Percentiles rank a stretch among this genome's conserved stretches.
phyloP scores from a whole-genome alignment of 2,888 invertebrate species.

The Drosophila longiperda region DNA sequence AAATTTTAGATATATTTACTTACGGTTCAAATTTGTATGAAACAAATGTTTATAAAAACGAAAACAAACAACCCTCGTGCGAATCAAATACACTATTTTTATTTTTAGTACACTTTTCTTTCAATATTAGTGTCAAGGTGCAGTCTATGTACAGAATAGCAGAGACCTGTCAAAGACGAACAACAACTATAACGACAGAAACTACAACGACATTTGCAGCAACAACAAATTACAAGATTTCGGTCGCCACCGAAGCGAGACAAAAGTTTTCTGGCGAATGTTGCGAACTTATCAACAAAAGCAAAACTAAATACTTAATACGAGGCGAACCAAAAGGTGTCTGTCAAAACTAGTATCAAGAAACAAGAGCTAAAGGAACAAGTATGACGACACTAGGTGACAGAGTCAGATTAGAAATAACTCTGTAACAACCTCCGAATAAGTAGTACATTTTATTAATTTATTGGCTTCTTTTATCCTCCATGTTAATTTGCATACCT shows the following conservation, averaged over 20 bases:
- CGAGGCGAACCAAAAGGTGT: constrained; percentile 54
- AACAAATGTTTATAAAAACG: constrained; percentile 46
- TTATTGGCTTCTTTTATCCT: not conserved
- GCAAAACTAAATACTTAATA: constrained; percentile 47
- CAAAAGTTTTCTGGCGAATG: constrained; percentile 38
- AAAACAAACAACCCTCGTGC: constrained; percentile 20
- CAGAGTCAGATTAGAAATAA: not conserved
- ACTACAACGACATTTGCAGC: constrained; percentile 12
- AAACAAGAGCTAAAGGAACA: constrained; percentile 48
- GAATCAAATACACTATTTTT: constrained; percentile 67
- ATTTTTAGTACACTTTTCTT: constrained; percentile 67
- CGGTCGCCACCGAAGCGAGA: constrained; percentile 40
- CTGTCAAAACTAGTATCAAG: constrained; percentile 49
- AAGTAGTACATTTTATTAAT: not conserved
- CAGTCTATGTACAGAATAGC: constrained; percentile 58
- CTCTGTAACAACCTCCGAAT: not conserved
- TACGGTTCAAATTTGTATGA: not conserved
- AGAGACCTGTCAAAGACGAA: constrained; percentile 37
- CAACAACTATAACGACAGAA: constrained; percentile 32
- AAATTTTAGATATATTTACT: not conserved
- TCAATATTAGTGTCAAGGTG: constrained; percentile 80
- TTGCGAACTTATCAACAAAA: constrained; percentile 24
- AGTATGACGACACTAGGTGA: constrained; percentile 5
- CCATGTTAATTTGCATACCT: not conserved
- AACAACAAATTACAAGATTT: constrained; percentile 41